phyloP scores from a whole-genome alignment of 2,888 invertebrate genomes.

The Mythimna loreyi region DNA sequence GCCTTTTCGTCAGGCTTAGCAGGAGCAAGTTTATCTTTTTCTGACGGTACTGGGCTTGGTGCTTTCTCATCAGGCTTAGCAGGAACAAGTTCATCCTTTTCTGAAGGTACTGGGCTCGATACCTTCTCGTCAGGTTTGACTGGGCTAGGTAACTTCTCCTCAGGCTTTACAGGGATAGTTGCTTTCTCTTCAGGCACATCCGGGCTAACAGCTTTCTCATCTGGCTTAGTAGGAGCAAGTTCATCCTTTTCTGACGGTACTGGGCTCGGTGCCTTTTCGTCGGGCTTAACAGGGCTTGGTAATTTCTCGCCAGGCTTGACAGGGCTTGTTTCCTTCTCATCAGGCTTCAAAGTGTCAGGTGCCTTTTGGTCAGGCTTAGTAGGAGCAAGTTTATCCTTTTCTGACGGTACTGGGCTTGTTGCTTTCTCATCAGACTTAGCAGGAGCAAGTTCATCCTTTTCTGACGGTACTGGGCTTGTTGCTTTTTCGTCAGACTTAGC shows the following conservation, averaged over 20 bases:
- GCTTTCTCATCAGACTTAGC: conserved; percentile 10
- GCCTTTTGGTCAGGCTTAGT: not conserved
- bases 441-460: not conserved
- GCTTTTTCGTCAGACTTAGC: not conserved
- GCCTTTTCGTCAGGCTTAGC: not conserved
- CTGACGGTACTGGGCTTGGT: not conserved
- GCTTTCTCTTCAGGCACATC: not conserved
- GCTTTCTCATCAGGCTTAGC: not conserved
- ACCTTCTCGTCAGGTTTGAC: not conserved
- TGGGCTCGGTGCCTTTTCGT: no score
- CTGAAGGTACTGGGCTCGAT: not conserved
- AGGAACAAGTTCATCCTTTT: not conserved
- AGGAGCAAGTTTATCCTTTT: no score
- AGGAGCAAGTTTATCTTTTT: no score
- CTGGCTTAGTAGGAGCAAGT: no score
- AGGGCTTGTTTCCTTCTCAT: not conserved
- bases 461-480: not conserved
- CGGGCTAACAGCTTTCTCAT: not conserved
- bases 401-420: conserved; percentile 1
- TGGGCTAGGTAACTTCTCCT: not conserved
- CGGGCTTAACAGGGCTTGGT: not conserved
- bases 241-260: no score
- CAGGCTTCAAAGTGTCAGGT: not conserved
- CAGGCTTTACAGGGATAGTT: not conserved
- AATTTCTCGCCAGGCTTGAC: not conserved